Base-by-base conservation (phyloP, 2,888 invertebrate genomes). In the Pollenia griseotomentosa region DNA sequence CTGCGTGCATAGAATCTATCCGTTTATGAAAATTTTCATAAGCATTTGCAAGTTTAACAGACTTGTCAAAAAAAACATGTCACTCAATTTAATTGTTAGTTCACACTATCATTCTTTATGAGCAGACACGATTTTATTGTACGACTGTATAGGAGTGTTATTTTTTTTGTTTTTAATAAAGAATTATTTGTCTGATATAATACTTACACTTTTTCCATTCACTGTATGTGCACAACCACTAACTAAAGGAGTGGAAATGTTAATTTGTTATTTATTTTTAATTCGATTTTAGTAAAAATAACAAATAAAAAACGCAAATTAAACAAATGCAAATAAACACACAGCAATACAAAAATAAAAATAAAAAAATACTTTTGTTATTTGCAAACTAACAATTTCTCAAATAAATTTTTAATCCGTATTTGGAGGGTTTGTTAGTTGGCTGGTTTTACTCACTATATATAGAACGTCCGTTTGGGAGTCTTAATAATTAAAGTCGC, bases 171-270 rank as follows among this genome's bases (percentile, higher is more conserved):
- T 23, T 23, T 6, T 33, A 6, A 33, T 33, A 33, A 33, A 33
- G 0, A 33, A 33, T 33, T 33, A 33, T 33, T 33, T 33, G 33
- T 33, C 5, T 51, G 7, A 46, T n/a, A 2, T 23, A 23, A 23
- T 23, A 23, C 23, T 2, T 23, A 46, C 63, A 77, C 65, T 46
- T 77, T 46, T 44, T 57, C 46, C 0, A 51, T 1, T 1, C 23
- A 77, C 44, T 77, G 65, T 77, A 44, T 6, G 14, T 16, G 19
- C 55, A 10, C 23, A 44, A 19, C 42, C 53, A 75, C 11, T 55
- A 16, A 44, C 59, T 73, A 48, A 83, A 73, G 83, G 83, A 65
- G 83, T 83, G 71, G 83, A 70, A 70, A 33, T 48, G 19, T 23
- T 63, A 59, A 61, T 48, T 19, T 51, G 12, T 66, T 12, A 42